Evolutionary conservation across 2,797 vertebrate genomes (phyloP).

Genomic region (Rhadinocentrus ornatus): DNA sequence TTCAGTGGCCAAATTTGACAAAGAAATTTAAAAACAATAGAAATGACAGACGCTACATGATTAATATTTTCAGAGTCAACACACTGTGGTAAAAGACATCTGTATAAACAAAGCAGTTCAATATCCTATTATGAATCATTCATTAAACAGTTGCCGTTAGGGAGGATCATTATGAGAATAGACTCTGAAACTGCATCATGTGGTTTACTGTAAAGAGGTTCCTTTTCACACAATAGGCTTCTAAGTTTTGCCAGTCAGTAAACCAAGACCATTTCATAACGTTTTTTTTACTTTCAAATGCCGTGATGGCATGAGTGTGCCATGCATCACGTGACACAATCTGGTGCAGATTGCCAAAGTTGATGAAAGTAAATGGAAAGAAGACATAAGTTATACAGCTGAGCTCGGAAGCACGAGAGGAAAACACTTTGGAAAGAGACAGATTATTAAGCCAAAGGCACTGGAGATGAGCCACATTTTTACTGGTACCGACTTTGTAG

Average conservation of each 20-base stretch:
- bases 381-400: conserved; percentile 41
- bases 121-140: conserved; percentile 54
- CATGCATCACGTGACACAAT: conserved; percentile 19
- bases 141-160: conserved; percentile 28
- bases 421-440: conserved; percentile 46
- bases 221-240: conserved; percentile 34
- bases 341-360: conserved; percentile 31
- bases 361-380: conserved; percentile 37
- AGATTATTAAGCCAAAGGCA: conserved; percentile 43
- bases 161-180: conserved; percentile 44
- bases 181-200: conserved; percentile 25
- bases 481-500: conserved; percentile 40
- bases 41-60: conserved; percentile 28
- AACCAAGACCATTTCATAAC: conserved; percentile 37
- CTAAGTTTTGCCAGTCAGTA: conserved; percentile 36
- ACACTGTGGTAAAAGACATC: conserved; percentile 50
- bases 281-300: conserved; percentile 28
- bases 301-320: conserved; percentile 1
- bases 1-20: conserved; percentile 36
- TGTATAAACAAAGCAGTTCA: conserved; percentile 51
- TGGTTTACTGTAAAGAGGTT: conserved; percentile 35
- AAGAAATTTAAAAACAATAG: conserved; percentile 28
- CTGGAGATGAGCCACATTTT: conserved; percentile 47
- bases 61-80: conserved; percentile 47
- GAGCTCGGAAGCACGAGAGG: conserved; percentile 23